A percentile compares a stretch with the other conserved stretches of the same genome.
Evolutionary conservation across 2,113 vertebrate species (phyloP).

Genomic region (Verasper variegatus): DNA sequence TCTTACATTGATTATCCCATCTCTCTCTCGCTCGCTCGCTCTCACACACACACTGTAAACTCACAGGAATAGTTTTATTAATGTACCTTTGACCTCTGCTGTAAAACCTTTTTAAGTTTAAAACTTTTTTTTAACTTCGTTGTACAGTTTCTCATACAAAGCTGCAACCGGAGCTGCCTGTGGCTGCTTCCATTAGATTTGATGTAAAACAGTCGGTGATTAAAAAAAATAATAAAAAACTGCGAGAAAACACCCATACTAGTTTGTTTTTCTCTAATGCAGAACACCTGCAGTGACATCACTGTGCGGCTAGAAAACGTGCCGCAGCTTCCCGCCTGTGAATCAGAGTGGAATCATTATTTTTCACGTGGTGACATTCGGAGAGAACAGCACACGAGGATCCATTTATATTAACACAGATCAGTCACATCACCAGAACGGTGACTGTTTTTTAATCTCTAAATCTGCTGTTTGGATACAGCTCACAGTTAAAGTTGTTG

Average conservation of each 20-base stretch:
- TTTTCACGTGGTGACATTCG: background rate
- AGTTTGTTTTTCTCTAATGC: slow-evolving; percentile 19
- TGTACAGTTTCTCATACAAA: background rate
- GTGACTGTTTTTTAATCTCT: background rate
- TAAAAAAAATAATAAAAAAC: background rate
- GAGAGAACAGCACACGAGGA: background rate
- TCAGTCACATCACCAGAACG: background rate
- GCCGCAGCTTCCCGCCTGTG: slow-evolving; percentile 23
- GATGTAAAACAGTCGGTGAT: background rate
- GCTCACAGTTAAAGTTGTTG: background rate
- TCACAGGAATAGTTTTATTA: background rate
- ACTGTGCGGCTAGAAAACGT: slow-evolving; percentile 17
- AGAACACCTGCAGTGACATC: slow-evolving; percentile 40
- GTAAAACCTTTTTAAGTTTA: background rate
- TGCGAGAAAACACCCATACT: background rate
- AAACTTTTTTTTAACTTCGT: background rate
- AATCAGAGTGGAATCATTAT: slow-evolving; percentile 14
- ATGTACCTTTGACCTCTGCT: background rate
- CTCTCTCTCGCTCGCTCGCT: too few species aligned
- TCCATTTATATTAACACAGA: background rate
- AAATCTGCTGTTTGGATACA: background rate
- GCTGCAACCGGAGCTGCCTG: background rate
- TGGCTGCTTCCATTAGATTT: background rate
- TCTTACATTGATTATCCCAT: too few species aligned
- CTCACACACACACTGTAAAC: background rate